Conservation (phyloP, 2,113 vertebrate species). For the Psittacula cyanocephala region DNA sequence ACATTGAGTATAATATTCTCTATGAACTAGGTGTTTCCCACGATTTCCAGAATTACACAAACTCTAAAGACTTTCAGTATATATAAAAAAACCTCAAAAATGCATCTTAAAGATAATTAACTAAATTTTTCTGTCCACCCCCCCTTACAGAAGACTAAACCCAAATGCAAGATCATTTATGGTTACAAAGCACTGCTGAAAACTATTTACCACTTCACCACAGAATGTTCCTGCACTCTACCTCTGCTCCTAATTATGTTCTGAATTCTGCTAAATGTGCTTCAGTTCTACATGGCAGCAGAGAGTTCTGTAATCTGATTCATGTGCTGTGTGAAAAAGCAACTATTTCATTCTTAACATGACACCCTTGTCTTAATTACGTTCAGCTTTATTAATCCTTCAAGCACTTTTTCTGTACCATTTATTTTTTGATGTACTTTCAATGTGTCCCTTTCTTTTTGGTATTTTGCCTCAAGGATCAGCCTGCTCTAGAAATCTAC, state of each 20-base stretch:
- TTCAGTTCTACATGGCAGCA: not conserved
- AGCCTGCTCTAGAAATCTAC: not conserved
- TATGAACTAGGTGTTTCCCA: not conserved
- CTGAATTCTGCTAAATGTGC: not conserved
- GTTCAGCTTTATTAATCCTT: not conserved
- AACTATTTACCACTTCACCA: not conserved
- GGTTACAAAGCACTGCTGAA: not conserved
- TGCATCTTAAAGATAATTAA: not conserved
- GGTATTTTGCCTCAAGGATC: not conserved
- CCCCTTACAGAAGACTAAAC: not conserved
- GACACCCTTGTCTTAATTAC: not conserved
- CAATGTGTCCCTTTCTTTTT: not conserved
- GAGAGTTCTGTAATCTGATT: not conserved
- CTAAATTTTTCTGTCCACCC: not conserved
- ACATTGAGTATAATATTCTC: not conserved
- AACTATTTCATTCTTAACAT: not conserved
- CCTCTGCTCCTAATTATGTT: not conserved
- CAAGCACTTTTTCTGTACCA: not conserved
- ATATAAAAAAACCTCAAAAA: not conserved
- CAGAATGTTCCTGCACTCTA: not conserved
- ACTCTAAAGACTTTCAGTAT: not conserved
- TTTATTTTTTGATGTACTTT: not conserved
- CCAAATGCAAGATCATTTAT: rapidly evolving
- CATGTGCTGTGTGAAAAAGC: not conserved
- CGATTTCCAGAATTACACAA: not conserved